Evolutionary conservation across 2,888 invertebrate species (phyloP), one percentile per base, ranked within the genome.

Genomic region (Amphipoea lucens): DNA sequence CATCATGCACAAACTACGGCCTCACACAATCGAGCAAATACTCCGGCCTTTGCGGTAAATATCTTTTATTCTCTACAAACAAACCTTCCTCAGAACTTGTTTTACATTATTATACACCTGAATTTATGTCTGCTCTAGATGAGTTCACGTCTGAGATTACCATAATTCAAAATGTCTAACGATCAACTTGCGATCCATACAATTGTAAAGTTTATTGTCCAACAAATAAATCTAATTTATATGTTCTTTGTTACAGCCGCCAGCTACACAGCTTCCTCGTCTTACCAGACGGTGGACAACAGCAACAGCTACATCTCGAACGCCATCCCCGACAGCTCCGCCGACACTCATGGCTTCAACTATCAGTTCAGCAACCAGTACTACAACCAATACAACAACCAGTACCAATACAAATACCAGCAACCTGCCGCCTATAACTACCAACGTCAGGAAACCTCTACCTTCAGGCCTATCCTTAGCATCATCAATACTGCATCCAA

Each of bases 31-130:
- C 98, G 42, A 97, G 97, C 86, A 97, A 97, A 95, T 98, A 98
- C 94, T 97, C 97, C 81, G 98, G 98, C 83, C 97, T 98, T 75
- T 98, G 98, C 95, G 97, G 98, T 98, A 96, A 97, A 98, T 97
- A 95, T 93, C 29, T 86, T 85, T 83, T 87, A 69, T 68, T 73
- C 3, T 72, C 11, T 65, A 62, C 12, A 29, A 57, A 48, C 4
- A 81, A 70, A 23, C 23, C 2, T 14, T 36, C 6, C 1, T 70
- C 36, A 29, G 14, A 45, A 70, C 57, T 63, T 36, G 40, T 42
- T 75, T 40, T 40, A 57, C 5, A 12, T 51, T 36, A 69, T 65
- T 65, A 40, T 54, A 36, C 40, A 67, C 42, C 45, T 29, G 42
- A 4, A 17, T 42, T 48, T 57, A 66, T 70, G 7, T 20, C 54